Evolutionary conservation across 2,888 invertebrate genomes (phyloP), one percentile per base, ranked within the genome.

Genomic region (Dolichomitus sp.): DNA sequence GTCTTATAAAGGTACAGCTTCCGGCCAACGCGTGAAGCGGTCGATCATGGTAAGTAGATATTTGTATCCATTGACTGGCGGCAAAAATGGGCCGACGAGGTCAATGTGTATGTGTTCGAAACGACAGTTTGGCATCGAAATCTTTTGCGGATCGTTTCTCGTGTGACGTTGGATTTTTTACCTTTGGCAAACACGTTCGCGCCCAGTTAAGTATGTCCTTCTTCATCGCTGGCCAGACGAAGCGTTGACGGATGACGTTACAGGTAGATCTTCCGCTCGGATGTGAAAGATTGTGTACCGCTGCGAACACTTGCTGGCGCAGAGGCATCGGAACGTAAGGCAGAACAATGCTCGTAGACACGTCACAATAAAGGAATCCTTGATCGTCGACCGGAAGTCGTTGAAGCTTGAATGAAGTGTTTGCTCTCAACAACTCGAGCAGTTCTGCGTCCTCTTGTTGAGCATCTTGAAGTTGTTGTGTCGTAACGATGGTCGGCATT

Each of bases 21-120:
- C 88, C 3, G 86, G 89, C 91, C 88, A 91, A 1, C 54, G 27
- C 11, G 54, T 27, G 14, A 54, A 54, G 1, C 54, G 54, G 14
- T 54, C 54, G 54, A 17, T 85, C 79, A 37, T 72, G 0, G 88
- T 88, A 7, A 88, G 69, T 30, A 79, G 72, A 63, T 88, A 89
- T 9, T 63, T 57, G 61, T 73, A 85, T 19, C 70, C 82, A 0
- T 91, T 89, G 0, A 91, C 90, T 2, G 73, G 5, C n/a, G 93
- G 92, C n/a, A n/a, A n/a, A n/a, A 94, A 80, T 0, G 94, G 93
- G 91, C 93, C 93, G 0, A 94, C 89, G 3, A 94, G 82, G 84
- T 94, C 93, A 4, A 94, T 88, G 85, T 94, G 93, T 12, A 94
- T 85, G 80, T 93, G 92, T 6, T 88, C 84, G 84, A 94, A 93